Evolutionary conservation across 1,140 invertebrate genomes (phyloP), one percentile per base, ranked within the genome.

Genomic region (Danaus melanippus): DNA sequence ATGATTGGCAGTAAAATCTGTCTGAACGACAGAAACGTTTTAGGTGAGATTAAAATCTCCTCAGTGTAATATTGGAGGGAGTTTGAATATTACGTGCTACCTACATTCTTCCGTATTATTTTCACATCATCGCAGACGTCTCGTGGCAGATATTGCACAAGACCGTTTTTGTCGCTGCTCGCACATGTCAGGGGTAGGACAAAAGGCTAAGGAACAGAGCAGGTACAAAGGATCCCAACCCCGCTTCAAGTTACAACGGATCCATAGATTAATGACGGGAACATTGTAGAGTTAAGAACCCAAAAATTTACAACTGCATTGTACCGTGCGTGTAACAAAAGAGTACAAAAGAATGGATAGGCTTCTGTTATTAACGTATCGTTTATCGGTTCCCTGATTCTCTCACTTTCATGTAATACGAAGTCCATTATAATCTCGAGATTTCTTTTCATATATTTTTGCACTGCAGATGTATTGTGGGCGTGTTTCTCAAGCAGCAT

Each of bases 291-390:
- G 76, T 79, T 81, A 79, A 86, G 83, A 84, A 81, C 79, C 78
- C 79, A 84, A 84, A 82, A 84, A 82, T 81, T 84, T 82, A 84
- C 79, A 83, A 86, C 76, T 80, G 75, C 73, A 83, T 86, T 86
- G 83, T 84, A 51, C 67, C 66, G 42, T 50, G 49, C 47, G 12
- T 60, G 46, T 62, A 75, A 84, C 77, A 84, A 86, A 74, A 73
- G 72, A 55, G 65, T 61, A 84, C 80, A 85, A 86, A 69, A 76
- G 79, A 77, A 75, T 69, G 67, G 67, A 84, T 82, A 78, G 63
- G 78, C 81, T 85, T 74, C 81, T 79, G 79, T 76, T 84, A 84
- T 81, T 80, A 79, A 77, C 78, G 80, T 83, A 82, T 84, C 79
- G 69, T 71, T 79, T 76, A 83, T 75, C 71, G 68, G 56, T 69